Conservation (phyloP, 2,888 invertebrate species). For the Tipula vernalis region DNA sequence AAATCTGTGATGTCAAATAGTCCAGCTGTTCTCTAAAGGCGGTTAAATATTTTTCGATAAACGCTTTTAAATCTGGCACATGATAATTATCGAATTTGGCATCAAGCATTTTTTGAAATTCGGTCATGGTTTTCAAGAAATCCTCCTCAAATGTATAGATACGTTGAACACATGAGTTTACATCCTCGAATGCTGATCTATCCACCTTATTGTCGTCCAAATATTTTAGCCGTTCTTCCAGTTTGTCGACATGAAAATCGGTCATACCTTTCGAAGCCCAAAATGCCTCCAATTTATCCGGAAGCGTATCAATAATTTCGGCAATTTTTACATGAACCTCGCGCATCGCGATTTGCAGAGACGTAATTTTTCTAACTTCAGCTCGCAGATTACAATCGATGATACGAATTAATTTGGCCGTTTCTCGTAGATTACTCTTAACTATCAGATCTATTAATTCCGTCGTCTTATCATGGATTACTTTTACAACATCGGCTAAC, state of each 20-base stretch:
- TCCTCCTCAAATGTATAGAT: slow-evolving; percentile 19
- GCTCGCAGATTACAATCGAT: background rate
- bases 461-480: background rate
- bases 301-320: background rate
- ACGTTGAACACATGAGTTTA: background rate
- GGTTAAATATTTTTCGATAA: slow-evolving; percentile 19
- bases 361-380: background rate
- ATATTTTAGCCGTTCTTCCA: slow-evolving; percentile 22
- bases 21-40: background rate
- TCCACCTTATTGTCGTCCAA: slow-evolving; percentile 22
- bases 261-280: background rate
- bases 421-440: background rate
- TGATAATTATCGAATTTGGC: slow-evolving; percentile 30
- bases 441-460: background rate
- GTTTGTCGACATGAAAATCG: slow-evolving; percentile 18
- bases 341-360: background rate
- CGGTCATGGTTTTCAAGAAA: slow-evolving; percentile 29
- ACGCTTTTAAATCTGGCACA: slow-evolving; percentile 29
- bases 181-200: background rate
- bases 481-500: background rate
- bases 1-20: slow-evolving; percentile 17
- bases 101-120: slow-evolving; percentile 33
- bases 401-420: background rate
- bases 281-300: background rate
- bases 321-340: background rate